Conservation (phyloP, 1,140 invertebrate genomes). For the Rhagoletis zephyria region DNA sequence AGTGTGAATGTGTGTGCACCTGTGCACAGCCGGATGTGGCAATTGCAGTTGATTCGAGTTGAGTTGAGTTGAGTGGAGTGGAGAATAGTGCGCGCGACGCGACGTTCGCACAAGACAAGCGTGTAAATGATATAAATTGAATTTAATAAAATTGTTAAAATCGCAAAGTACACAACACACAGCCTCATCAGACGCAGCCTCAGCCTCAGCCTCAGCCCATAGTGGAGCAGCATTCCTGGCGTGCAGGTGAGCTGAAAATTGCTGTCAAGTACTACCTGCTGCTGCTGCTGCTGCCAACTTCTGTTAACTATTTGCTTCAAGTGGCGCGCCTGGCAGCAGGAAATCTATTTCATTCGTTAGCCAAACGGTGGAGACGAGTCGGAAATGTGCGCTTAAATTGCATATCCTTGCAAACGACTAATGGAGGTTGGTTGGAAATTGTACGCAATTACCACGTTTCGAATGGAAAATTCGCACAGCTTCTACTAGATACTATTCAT, state of each 20-base stretch:
- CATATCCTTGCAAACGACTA: conserved; percentile 45
- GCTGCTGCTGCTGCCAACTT: conserved; percentile 42
- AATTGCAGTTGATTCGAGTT: not conserved
- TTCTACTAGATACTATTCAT: not conserved
- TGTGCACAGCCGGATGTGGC: conserved; percentile 31
- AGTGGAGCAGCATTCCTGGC: conserved; percentile 64
- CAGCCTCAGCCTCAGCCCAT: not conserved
- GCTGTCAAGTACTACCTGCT: not conserved
- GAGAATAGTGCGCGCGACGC: no score
- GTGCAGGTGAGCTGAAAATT: conserved; percentile 72
- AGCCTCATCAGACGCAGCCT: not conserved
- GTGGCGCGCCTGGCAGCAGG: conserved; percentile 18
- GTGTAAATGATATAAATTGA: conserved; percentile 74
- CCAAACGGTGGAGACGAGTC: not conserved
- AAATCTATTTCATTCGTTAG: conserved; percentile 51
- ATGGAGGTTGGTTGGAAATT: conserved; percentile 31
- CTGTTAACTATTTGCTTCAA: not conserved
- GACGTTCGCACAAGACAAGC: conserved; percentile 62
- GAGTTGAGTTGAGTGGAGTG: no score
- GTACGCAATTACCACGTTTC: conserved; percentile 47
- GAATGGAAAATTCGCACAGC: not conserved
- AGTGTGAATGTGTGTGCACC: not conserved
- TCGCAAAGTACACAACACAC: conserved; percentile 61
- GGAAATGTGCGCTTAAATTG: conserved; percentile 52
- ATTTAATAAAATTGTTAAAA: conserved; percentile 74